phyloP scores from a whole-genome alignment of 2,888 invertebrate genomes.

The Pseudococcus jackbeardsleyi region DNA sequence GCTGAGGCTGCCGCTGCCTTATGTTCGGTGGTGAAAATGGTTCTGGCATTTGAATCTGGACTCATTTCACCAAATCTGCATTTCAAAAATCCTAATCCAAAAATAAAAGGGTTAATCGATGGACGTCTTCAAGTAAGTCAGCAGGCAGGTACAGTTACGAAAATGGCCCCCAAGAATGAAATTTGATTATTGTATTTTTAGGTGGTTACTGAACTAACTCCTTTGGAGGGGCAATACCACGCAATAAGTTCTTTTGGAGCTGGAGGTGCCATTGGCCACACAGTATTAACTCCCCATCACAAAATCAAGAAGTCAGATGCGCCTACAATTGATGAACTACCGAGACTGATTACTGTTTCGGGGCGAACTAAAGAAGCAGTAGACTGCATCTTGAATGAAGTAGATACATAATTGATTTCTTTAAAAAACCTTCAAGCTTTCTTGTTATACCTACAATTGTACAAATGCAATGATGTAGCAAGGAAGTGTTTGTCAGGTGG shows the following conservation, averaged over 20 bases:
- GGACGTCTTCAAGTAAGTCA: conserved; percentile 57
- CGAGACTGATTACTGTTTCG: conserved; percentile 67
- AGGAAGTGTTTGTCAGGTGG: too few relatives aligned
- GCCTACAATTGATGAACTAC: conserved; percentile 67
- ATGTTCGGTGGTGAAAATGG: conserved; percentile 88
- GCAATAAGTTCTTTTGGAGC: conserved; percentile 69
- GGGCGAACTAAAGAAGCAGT: conserved; percentile 66
- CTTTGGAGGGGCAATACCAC: conserved; percentile 72
- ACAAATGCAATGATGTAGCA: too few relatives aligned
- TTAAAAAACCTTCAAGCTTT: too few relatives aligned
- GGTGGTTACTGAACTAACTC: conserved; percentile 67
- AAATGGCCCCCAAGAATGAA: neutral
- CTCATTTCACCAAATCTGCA: conserved; percentile 78
- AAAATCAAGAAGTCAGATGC: conserved; percentile 67
- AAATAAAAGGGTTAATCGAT: neutral
- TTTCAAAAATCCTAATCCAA: neutral
- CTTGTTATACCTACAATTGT: too few relatives aligned
- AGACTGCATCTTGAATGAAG: conserved; percentile 68
- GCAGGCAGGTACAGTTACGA: too few relatives aligned
- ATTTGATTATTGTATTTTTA: conserved; percentile 72
- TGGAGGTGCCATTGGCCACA: conserved; percentile 64
- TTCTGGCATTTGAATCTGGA: conserved; percentile 92
- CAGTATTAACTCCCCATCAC: conserved; percentile 63
- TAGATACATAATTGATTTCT: conserved; percentile 64
- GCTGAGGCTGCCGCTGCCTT: conserved; percentile 93